Evolutionary conservation across 2,113 vertebrate species (phyloP), one percentile per base, ranked within the genome.

Genomic region (Argyrosomus japonicus): DNA sequence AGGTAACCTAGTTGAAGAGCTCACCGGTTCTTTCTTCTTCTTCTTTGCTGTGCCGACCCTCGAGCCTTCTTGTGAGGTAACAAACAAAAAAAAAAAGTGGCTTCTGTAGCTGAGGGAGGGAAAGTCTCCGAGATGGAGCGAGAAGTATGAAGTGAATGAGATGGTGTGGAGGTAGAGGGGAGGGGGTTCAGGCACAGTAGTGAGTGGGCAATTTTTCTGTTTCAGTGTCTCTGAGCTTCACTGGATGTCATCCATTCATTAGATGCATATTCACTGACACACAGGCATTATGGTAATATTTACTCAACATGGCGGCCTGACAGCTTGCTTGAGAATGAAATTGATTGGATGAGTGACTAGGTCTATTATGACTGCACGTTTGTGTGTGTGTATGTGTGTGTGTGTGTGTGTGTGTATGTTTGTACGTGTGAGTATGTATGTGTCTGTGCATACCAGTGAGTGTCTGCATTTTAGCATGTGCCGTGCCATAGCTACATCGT

Each of bases 401-500:
- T 74, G 74, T 68, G 84, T 23, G 57, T 82, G 1, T 7, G 36
- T 7, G 70, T 62, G 68, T 82, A 63, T 32, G 72, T 75, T 40
- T 72, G 84, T 69, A 62, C 36, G 65, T 73, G 71, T 58, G 68
- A 32, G 78, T 85, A 25, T 48, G 83, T 82, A 25, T 79, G 78
- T 85, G 32, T 81, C 36, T 47, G 78, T 84, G 84, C 85, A 58
- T 85, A 84, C 82, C 74, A 77, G 81, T 92, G 80, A 54, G 85
- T 57, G 88, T 92, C 64, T 87, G 91, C 91, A 86, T 87, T 82
- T 83, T 87, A 92, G 94, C 95, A 95, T 95, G 95, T 92, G 93
- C 91, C 32, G 88, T 85, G 89, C 89, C 92, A 91, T 93, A 75
- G 89, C 83, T 65, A 89, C 89, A 90, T 88, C 36, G 75, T 92